phyloP scores from a whole-genome alignment of 2,113 vertebrate genomes.

The Corapipo altera region DNA sequence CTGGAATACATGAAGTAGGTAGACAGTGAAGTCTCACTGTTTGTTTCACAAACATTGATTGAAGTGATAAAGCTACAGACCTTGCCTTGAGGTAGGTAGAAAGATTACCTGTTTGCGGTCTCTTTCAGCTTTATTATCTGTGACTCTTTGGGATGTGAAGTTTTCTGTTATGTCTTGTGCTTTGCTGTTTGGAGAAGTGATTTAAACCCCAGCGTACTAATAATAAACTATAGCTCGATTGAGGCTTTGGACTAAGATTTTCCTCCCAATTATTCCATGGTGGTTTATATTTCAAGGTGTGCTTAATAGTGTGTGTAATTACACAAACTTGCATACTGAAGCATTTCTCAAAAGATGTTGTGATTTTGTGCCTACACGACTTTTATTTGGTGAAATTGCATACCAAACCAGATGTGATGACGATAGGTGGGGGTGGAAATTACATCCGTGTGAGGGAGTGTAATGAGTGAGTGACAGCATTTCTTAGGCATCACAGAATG shows the following conservation, averaged over 20 bases:
- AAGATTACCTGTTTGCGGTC: neutral
- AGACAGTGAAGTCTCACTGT: neutral
- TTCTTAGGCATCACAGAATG: conserved; percentile 4
- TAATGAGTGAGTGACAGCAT: conserved; percentile 45
- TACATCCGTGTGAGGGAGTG: conserved; percentile 57
- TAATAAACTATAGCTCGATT: neutral
- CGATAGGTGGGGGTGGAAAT: conserved; percentile 59
- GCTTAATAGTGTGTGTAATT: neutral
- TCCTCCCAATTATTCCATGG: neutral
- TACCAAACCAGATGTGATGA: conserved; percentile 60
- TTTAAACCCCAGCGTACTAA: neutral
- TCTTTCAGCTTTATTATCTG: neutral
- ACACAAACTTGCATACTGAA: neutral
- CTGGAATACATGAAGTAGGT: neutral
- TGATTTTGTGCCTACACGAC: neutral
- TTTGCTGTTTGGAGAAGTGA: neutral
- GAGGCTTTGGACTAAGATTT: neutral
- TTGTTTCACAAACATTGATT: neutral
- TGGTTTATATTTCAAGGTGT: neutral
- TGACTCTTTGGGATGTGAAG: neutral
- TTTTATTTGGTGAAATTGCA: neutral
- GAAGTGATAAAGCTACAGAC: neutral
- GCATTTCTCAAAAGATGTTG: neutral
- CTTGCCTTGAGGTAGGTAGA: neutral
- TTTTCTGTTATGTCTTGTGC: neutral